Evolutionary conservation across 2,888 invertebrate species (phyloP).

Genomic region (Xestoiulus laeticollis): DNA sequence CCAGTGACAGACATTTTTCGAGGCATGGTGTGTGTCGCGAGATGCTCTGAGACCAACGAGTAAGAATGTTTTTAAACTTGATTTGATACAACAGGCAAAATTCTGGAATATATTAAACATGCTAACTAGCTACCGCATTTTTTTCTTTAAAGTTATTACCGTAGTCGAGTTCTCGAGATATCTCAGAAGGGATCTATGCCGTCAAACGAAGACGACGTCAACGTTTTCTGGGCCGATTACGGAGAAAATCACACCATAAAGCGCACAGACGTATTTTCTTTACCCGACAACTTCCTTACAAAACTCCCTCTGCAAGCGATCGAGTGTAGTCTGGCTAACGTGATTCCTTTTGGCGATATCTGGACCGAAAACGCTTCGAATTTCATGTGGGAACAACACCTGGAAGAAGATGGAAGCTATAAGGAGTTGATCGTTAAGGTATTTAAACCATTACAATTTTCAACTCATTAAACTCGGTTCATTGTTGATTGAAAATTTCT

Average conservation of each 20-base stretch:
- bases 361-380: conserved; percentile 70
- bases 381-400: conserved; percentile 68
- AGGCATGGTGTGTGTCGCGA: conserved; percentile 54
- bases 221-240: conserved; percentile 72
- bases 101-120: no score
- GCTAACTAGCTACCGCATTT: no score
- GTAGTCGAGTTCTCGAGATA: conserved; percentile 65
- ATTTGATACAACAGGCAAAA: no score
- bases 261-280: conserved; percentile 65
- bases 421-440: conserved; percentile 23
- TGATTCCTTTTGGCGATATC: conserved; percentile 65
- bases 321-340: conserved; percentile 71
- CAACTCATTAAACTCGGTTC: no score
- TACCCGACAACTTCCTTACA: conserved; percentile 68
- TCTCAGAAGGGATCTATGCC: conserved; percentile 60
- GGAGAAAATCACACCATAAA: conserved; percentile 69
- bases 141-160: conserved; percentile 60
- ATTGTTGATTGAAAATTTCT: not conserved
- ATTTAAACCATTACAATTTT: not conserved
- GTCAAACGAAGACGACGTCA: conserved; percentile 60
- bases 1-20: not conserved
- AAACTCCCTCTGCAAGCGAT: conserved; percentile 72
- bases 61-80: not conserved
- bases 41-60: conserved; percentile 53
- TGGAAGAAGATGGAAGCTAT: conserved; percentile 60